A percentile compares a stretch with the other conserved stretches of the same genome.
These are phyloP conservation scores for zebrafish (Danio rerio) DNA, from an alignment of 2,113 vertebrate genomes.

Conservation along the genomic window DNA sequence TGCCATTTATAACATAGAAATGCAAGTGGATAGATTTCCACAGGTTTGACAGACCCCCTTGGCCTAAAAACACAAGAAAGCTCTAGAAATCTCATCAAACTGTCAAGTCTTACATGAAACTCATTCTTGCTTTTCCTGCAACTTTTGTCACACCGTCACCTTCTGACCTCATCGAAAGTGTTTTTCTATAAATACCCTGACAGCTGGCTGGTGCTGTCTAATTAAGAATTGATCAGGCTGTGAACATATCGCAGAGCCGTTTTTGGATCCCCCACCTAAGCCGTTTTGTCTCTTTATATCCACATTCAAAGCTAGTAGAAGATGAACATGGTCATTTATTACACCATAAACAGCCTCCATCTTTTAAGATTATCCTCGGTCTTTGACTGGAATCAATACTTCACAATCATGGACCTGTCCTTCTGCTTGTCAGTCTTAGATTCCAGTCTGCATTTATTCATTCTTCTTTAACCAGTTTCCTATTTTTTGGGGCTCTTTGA, in stretches of 20 bases:
- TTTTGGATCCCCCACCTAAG: slow-evolving; percentile 8
- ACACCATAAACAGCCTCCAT: not conserved
- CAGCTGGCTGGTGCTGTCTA: slow-evolving; percentile 53
- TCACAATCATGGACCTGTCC: not conserved
- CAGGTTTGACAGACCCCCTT: not conserved
- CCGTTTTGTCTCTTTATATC: not conserved
- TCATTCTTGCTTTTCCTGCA: slow-evolving; percentile 48
- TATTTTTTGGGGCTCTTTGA: slow-evolving; percentile 1
- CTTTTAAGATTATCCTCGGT: not conserved
- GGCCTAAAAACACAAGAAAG: not conserved
- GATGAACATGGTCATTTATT: not conserved
- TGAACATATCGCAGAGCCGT: slow-evolving; percentile 39
- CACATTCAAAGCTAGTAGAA: not conserved
- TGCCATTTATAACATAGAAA: too few species aligned
- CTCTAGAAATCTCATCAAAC: not conserved
- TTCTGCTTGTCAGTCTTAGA: slow-evolving; percentile 3
- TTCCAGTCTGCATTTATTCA: slow-evolving; percentile 5
- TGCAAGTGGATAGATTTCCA: not conserved
- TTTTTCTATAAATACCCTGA: slow-evolving; percentile 59
- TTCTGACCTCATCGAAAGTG: slow-evolving; percentile 57
- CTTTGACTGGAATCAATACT: not conserved
- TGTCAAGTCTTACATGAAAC: not conserved
- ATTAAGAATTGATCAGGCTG: slow-evolving; percentile 64
- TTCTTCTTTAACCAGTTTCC: not conserved
- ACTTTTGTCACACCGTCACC: slow-evolving; percentile 10